Evolutionary conservation across 2,113 vertebrate species (phyloP), one percentile per base, ranked within the genome.

Genomic region (Eulemur rufifrons): DNA sequence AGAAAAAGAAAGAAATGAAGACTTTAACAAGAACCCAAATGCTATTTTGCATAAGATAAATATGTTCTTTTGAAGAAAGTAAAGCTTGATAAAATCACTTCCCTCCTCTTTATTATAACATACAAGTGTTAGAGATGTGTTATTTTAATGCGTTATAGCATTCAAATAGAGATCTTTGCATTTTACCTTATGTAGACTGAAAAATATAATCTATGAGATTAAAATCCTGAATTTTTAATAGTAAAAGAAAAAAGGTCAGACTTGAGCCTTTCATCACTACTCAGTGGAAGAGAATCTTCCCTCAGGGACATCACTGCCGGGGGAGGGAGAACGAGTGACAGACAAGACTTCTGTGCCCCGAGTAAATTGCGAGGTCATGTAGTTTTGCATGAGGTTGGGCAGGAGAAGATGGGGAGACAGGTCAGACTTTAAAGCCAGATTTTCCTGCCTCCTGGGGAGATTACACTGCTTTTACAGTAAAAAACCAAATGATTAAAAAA

Each of bases 261-360:
- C 29, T 82, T 64, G 32, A 82, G 18, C 54, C 34, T 90, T 86
- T 92, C 20, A 69, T 83, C n/a, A 61, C 21, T 74, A 50, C 56
- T 20, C n/a, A 5, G 14, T 86, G 61, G 45, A 97, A 97, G 39
- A 78, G 52, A 82, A 82, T 94, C 68, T 8, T 90, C 61, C 81
- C 89, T 96, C 29, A 47, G 94, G 91, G 92, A 94, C 66, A 34
- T 80, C 52, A 56, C 64, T 61, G 42, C 50, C 74, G 17, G 47
- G 39, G 39, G 68, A 61, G 92, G 76, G 54, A 88, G 86, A 71
- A 73, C 37, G 76, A 63, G 23, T 73, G 85, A 94, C 61, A 95
- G 74, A 86, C 50, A 73, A 74, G 89, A 90, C 68, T 66, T 94
- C 85, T 94, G 39, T 73, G 50, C 42, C 23, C 63, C 37, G 63